Evolutionary conservation across 1,140 invertebrate genomes (phyloP).

Genomic region (Tetraneura akinire): DNA sequence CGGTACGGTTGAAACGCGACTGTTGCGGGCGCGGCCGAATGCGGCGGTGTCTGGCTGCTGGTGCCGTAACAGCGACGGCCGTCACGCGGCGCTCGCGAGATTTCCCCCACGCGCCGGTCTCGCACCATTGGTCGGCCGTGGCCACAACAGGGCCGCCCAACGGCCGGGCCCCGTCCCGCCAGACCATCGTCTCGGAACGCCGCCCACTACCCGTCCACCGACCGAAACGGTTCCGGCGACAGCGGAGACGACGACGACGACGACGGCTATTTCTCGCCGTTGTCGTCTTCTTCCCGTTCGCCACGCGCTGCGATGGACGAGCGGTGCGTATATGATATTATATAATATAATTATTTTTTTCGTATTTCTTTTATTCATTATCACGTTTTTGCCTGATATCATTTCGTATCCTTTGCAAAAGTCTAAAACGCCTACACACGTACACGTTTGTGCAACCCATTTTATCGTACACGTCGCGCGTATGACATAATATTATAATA

Average conservation of each 20-base stretch:
- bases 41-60: slow-evolving; percentile 8
- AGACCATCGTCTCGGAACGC: background rate
- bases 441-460: too few relatives aligned
- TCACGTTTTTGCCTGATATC: too few relatives aligned
- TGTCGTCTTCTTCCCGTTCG: background rate
- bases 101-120: slow-evolving; percentile 1
- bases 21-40: slow-evolving; percentile 41
- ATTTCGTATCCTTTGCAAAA: background rate
- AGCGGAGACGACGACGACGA: background rate
- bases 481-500: background rate
- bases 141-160: background rate
- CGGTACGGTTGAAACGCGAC: slow-evolving; percentile 45
- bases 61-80: background rate
- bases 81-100: background rate
- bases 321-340: too few relatives aligned
- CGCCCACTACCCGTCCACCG: background rate
- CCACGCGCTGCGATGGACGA: background rate
- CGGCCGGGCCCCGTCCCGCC: slow-evolving; percentile 20
- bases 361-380: slow-evolving; percentile 15
- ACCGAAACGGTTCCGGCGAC: background rate
- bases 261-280: slow-evolving; percentile 1
- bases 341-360: too few relatives aligned
- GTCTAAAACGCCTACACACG: background rate
- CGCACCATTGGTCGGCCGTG: slow-evolving; percentile 13
- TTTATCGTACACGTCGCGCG: too few relatives aligned